Percentiles rank a stretch among this genome's conserved stretches.
These are phyloP conservation scores for Hyposmocoma kahamanoa DNA, from an alignment of 1,140 invertebrate species.

Conservation along the genomic window DNA sequence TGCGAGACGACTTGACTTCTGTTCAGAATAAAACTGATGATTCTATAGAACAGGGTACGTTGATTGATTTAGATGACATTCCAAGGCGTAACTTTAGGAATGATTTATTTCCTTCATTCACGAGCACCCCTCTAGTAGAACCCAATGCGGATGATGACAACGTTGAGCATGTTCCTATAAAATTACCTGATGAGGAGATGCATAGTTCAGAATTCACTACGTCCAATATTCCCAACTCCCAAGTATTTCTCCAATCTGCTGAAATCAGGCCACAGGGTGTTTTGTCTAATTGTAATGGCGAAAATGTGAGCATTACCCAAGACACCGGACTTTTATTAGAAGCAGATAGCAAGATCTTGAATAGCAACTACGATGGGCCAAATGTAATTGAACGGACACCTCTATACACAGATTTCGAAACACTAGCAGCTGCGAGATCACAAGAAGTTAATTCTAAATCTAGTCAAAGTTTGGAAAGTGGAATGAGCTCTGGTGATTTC, in stretches of 20 bases:
- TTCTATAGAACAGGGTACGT: background rate
- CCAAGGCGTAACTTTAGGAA: constrained; percentile 35
- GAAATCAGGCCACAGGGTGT: constrained; percentile 55
- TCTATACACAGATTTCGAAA: constrained; percentile 53
- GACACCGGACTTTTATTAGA: constrained; percentile 39
- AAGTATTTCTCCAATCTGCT: constrained; percentile 47
- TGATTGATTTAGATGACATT: constrained; percentile 9
- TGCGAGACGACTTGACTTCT: constrained; percentile 32
- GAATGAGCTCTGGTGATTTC: constrained; percentile 47
- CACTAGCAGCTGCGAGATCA: constrained; percentile 43
- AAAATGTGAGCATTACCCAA: constrained; percentile 12
- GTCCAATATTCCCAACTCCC: constrained; percentile 36
- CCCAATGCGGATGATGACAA: constrained; percentile 17
- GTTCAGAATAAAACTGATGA: constrained; percentile 14
- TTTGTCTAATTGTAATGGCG: constrained; percentile 25
- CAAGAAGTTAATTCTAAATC: constrained; percentile 44
- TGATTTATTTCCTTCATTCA: constrained; percentile 37
- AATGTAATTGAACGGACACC: constrained; percentile 31
- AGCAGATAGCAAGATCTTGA: constrained; percentile 41
- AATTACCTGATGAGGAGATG: constrained; percentile 20
- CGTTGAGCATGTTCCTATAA: constrained; percentile 30
- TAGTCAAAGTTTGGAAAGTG: constrained; percentile 42
- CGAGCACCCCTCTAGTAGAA: constrained; percentile 44
- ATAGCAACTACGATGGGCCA: constrained; percentile 31
- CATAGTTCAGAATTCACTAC: constrained; percentile 13